These are phyloP conservation scores for Lamprologus ornatipinnis DNA, from an alignment of 2,113 vertebrate genomes.

Conservation along the genomic window DNA sequence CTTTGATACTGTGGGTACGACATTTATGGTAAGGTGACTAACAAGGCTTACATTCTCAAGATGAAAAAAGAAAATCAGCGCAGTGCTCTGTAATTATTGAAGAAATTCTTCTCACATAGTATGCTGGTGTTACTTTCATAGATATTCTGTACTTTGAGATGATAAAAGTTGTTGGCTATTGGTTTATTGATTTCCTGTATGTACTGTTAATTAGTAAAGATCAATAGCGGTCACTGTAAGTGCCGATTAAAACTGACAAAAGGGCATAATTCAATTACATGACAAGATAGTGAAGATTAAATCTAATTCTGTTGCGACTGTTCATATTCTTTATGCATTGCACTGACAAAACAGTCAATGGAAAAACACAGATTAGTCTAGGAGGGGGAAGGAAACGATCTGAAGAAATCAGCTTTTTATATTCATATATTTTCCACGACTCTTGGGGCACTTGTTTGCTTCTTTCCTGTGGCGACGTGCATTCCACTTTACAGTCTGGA, in stretches of 20 bases:
- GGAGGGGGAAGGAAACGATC: background rate
- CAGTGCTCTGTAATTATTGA: background rate
- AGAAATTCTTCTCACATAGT: background rate
- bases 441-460: slow-evolving; percentile 38
- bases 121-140: background rate
- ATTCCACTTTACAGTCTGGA: slow-evolving; percentile 43
- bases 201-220: background rate
- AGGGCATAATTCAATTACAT: background rate
- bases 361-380: slow-evolving; percentile 17
- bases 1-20: background rate
- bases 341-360: background rate
- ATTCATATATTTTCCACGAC: slow-evolving; percentile 28
- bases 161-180: background rate
- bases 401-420: slow-evolving; percentile 40
- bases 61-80: background rate
- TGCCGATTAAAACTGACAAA: background rate
- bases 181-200: background rate
- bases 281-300: background rate
- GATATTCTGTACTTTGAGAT: background rate
- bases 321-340: background rate
- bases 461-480: slow-evolving; percentile 36
- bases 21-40: background rate
- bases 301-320: background rate
- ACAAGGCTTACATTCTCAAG: background rate
- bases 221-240: background rate